These are phyloP conservation scores for Halichoerus grypus DNA, from an alignment of 2,113 vertebrate genomes.

Conservation along the genomic window DNA sequence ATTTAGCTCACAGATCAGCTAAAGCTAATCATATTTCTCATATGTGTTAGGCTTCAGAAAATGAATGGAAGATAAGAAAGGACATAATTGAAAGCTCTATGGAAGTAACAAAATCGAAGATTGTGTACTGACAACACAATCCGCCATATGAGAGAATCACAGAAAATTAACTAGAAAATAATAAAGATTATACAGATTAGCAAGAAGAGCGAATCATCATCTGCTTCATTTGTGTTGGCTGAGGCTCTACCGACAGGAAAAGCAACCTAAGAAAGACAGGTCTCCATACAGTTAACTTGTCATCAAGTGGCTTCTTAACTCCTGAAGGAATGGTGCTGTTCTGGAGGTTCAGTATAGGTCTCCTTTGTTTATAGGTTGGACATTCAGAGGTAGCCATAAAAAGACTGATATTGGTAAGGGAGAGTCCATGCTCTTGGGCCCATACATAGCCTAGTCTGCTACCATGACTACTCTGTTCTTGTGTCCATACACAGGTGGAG, in stretches of 20 bases:
- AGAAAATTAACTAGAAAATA: not conserved
- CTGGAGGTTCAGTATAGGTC: not conserved
- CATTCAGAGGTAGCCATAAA: not conserved
- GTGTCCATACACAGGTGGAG: rapidly evolving
- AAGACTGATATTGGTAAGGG: not conserved
- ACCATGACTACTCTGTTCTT: not conserved
- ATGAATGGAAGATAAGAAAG: not conserved
- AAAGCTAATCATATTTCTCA: constrained; percentile 10
- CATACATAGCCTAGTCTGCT: not conserved
- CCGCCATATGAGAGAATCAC: not conserved
- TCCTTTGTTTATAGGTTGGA: not conserved
- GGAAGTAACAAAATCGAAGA: not conserved
- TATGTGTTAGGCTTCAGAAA: not conserved
- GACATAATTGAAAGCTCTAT: not conserved
- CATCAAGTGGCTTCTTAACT: not conserved
- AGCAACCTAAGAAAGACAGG: not conserved
- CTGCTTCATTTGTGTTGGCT: not conserved
- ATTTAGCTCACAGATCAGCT: not conserved
- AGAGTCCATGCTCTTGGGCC: not conserved
- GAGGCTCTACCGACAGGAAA: not conserved
- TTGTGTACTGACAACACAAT: not conserved
- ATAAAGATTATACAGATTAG: not conserved
- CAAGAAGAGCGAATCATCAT: not conserved
- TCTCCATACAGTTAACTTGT: not conserved
- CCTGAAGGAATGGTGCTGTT: not conserved